These are phyloP conservation scores for Daubentonia madagascariensis DNA, from an alignment of 2,113 vertebrate genomes.

Conservation along the genomic window DNA sequence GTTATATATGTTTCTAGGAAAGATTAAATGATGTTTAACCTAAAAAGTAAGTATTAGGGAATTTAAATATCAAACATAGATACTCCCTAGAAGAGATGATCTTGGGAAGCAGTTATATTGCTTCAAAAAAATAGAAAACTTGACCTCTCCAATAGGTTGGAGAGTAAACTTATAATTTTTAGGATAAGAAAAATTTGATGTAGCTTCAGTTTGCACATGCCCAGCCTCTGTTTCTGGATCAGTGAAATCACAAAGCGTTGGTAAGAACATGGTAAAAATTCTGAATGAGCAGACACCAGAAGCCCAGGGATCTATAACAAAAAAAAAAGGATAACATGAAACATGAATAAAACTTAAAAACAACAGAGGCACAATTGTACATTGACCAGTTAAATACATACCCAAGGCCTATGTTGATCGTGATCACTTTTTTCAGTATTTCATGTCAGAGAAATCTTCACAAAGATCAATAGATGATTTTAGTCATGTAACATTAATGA, in stretches of 20 bases:
- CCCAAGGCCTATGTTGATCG: background rate
- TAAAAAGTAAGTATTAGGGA: constrained; percentile 31
- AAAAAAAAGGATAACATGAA: background rate
- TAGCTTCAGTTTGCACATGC: background rate
- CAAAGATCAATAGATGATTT: background rate
- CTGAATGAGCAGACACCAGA: background rate
- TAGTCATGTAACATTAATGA: background rate
- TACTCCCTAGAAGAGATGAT: background rate
- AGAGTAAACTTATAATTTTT: background rate
- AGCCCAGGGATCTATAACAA: background rate
- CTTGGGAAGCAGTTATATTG: background rate
- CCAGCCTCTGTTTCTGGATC: background rate
- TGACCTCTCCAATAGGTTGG: background rate
- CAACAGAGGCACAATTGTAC: background rate
- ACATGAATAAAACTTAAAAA: background rate
- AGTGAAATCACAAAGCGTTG: background rate
- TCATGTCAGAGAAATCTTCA: background rate
- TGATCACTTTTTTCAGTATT: background rate
- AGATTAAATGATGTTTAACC: background rate
- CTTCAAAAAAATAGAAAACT: background rate
- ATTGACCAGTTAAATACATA: background rate
- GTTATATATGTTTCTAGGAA: constrained; percentile 15
- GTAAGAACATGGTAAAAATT: background rate
- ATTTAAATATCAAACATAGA: background rate
- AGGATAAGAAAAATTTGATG: background rate